Evolutionary conservation across 2,113 vertebrate genomes (phyloP).

Genomic region (Sarotherodon lohbergeri): DNA sequence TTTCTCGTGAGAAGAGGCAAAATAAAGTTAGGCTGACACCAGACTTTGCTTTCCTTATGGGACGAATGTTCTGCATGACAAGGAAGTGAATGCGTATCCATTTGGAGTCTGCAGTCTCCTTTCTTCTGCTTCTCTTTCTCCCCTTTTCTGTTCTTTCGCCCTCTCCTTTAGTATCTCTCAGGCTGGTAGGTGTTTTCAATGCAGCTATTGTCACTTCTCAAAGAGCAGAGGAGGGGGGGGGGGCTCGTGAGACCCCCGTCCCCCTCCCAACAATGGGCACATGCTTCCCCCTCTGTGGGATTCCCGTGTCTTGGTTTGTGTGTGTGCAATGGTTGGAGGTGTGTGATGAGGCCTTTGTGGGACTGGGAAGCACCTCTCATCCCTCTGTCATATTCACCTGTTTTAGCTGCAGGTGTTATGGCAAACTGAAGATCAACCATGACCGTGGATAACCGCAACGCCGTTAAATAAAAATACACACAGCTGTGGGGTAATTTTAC

Average conservation of each 20-base stretch:
- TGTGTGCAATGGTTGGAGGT: neutral
- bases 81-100: neutral
- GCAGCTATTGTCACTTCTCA: conserved; percentile 54
- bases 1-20: neutral
- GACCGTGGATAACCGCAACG: neutral
- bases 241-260: conserved; percentile 36
- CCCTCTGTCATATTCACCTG: conserved; percentile 5
- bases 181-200: conserved; percentile 54
- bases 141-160: neutral
- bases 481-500: conserved; percentile 21
- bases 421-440: conserved; percentile 1
- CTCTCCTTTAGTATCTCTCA: conserved; percentile 23
- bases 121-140: conserved; percentile 18
- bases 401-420: conserved; percentile 40
- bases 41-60: neutral
- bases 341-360: conserved; percentile 16
- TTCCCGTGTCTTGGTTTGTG: conserved; percentile 9
- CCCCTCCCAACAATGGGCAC: conserved; percentile 41
- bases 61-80: neutral
- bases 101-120: neutral
- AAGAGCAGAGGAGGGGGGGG: conserved; percentile 28
- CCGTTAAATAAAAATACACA: neutral
- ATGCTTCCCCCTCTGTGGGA: conserved; percentile 35
- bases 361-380: conserved; percentile 31
- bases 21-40: neutral